Conservation (phyloP, 2,888 invertebrate species). For the Eledone cirrhosa region DNA sequence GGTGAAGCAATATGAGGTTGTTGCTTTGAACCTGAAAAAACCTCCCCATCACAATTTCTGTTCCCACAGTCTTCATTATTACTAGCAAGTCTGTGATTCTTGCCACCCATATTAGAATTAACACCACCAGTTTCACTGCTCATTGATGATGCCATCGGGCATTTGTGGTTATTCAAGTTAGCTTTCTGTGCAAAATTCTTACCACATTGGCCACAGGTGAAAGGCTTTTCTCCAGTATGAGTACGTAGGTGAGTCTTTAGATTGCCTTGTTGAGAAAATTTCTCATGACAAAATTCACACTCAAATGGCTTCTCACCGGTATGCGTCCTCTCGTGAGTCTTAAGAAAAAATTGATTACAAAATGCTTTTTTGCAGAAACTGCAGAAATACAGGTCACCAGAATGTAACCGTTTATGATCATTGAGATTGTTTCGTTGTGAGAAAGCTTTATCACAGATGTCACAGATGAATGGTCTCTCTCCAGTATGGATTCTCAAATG, state of each 20-base stretch:
- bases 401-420: not conserved
- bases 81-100: not conserved
- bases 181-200: not conserved
- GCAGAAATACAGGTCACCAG: not conserved
- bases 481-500: not conserved
- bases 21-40: not conserved
- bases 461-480: not conserved
- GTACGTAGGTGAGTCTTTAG: conserved; percentile 80
- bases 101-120: not conserved
- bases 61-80: not conserved
- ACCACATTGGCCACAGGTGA: conserved; percentile 70
- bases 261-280: conserved; percentile 81
- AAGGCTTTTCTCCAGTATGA: conserved; percentile 82
- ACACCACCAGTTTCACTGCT: no score
- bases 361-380: conserved; percentile 5
- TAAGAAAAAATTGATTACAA: not conserved
- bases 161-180: not conserved
- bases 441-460: not conserved
- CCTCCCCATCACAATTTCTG: no score
- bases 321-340: not conserved
- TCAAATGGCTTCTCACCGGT: conserved; percentile 77
- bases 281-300: conserved; percentile 78
- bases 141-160: not conserved
- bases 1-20: not conserved
- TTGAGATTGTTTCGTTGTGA: conserved; percentile 10